Evolutionary conservation across 2,888 invertebrate genomes (phyloP), one percentile per base, ranked within the genome.

Genomic region (Abrostola tripartita): DNA sequence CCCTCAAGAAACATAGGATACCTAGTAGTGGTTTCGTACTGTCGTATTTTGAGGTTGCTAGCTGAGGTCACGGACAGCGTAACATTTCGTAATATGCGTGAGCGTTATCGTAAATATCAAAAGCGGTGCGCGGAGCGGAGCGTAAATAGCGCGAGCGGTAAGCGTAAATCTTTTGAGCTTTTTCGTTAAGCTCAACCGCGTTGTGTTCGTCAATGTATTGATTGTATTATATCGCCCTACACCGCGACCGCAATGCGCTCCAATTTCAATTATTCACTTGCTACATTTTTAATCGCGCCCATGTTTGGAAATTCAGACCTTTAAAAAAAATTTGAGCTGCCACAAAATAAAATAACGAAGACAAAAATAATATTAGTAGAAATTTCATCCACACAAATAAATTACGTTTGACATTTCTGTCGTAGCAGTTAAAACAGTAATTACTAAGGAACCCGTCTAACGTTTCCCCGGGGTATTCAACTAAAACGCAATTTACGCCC

Each of bases 401-500:
- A 90, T 90, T 85, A 88, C 85, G 83, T 91, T 90, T 93, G 93
- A 93, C 93, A 86, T 92, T 89, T 88, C 90, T 89, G 92, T 91
- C 90, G 86, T 87, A 88, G 87, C 91, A 91, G 90, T 92, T 92
- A 90, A 92, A 92, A 92, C 92, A 87, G 93, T 93, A 93, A 94
- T 94, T 93, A 92, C 87, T 85, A 89, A 87, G 87, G 88, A 88
- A 87, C 89, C 90, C 92, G 90, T 91, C 92, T 92, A 93, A 93
- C 90, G 91, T 93, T 92, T 89, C 94, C 92, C 93, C 79, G 66
- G 92, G 91, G 93, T 85, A 89, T 92, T 92, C 89, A 88, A 88
- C 91, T 89, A 90, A 91, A 92, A 90, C 89, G 92, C 92, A 92
- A 94, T 94, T 94, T 94, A 94, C 93, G 92, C 91, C 88, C 80